Percentiles rank a stretch among this genome's conserved stretches.
Evolutionary conservation across 2,797 vertebrate genomes (phyloP).

Genomic region (Heterohyrax brucei): DNA sequence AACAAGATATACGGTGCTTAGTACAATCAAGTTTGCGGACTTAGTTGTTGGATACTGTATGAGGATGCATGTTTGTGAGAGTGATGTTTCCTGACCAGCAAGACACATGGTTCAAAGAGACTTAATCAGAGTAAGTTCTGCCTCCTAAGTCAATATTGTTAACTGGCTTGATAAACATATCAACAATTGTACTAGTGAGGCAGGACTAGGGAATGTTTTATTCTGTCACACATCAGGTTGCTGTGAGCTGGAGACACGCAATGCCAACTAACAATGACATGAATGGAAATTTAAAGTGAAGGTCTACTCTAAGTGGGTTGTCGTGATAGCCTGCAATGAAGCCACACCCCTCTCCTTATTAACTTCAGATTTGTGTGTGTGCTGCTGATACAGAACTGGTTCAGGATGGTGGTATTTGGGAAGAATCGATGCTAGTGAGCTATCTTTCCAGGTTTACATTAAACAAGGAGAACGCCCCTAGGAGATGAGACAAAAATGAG

Average conservation of each 20-base stretch:
- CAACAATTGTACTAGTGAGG: too few species aligned
- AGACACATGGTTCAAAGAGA: neutral
- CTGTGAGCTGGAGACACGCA: neutral
- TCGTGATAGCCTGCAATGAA: neutral
- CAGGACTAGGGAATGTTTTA: neutral
- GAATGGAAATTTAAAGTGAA: neutral
- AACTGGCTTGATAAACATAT: too few species aligned
- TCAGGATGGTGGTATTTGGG: neutral
- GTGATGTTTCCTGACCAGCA: neutral
- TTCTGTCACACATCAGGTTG: neutral
- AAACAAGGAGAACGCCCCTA: neutral
- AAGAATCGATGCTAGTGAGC: neutral
- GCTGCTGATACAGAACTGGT: neutral
- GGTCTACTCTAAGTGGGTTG: neutral
- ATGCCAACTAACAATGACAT: neutral
- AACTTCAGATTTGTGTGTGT: neutral
- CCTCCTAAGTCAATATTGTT: neutral
- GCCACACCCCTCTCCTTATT: neutral
- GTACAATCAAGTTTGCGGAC: too few species aligned
- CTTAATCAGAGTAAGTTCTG: neutral
- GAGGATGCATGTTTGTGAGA: neutral
- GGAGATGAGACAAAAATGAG: accelerated
- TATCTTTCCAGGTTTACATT: neutral
- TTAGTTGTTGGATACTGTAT: neutral
- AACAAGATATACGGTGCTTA: too few species aligned